These are phyloP conservation scores for Trilocha varians DNA, from an alignment of 2,888 invertebrate genomes.

Conservation along the genomic window DNA sequence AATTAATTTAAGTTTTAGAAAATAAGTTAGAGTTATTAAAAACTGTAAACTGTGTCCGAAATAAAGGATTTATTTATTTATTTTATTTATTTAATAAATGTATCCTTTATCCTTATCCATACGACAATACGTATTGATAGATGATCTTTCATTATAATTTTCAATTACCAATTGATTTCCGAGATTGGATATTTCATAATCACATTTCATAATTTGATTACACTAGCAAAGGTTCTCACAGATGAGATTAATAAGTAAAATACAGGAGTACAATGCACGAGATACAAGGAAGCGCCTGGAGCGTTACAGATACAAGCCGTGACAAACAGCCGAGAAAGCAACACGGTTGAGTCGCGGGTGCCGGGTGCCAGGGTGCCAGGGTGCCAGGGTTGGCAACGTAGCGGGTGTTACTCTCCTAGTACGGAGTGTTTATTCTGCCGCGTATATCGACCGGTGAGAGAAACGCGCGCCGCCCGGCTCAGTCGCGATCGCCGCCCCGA, in stretches of 20 bases:
- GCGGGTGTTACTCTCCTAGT: conserved; percentile 42
- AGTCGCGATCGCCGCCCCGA: conserved; percentile 43
- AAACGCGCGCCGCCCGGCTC: conserved; percentile 53
- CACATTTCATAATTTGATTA: conserved; percentile 1
- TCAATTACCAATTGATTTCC: conserved; percentile 18
- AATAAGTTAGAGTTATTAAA: too few relatives aligned
- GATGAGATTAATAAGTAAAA: too few relatives aligned
- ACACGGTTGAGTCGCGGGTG: conserved; percentile 26
- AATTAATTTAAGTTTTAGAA: too few relatives aligned
- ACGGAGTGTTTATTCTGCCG: conserved; percentile 69
- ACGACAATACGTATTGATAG: too few relatives aligned
- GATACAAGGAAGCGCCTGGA: conserved; percentile 9
- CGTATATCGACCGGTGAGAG: conserved; percentile 64
- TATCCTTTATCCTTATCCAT: too few relatives aligned
- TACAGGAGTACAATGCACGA: too few relatives aligned
- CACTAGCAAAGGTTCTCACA: too few relatives aligned
- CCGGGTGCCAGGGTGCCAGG: conserved; percentile 18
- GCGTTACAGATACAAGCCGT: conserved; percentile 33
- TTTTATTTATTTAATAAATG: too few relatives aligned
- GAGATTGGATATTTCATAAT: conserved; percentile 3
- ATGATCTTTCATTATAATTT: too few relatives aligned
- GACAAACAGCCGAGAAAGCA: conserved; percentile 40
- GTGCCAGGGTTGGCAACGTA: conserved; percentile 42
- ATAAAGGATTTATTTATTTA: too few relatives aligned
- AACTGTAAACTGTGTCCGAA: too few relatives aligned